These are phyloP conservation scores for Sinella curviseta DNA, from an alignment of 1,140 invertebrate genomes.

Conservation along the genomic window DNA sequence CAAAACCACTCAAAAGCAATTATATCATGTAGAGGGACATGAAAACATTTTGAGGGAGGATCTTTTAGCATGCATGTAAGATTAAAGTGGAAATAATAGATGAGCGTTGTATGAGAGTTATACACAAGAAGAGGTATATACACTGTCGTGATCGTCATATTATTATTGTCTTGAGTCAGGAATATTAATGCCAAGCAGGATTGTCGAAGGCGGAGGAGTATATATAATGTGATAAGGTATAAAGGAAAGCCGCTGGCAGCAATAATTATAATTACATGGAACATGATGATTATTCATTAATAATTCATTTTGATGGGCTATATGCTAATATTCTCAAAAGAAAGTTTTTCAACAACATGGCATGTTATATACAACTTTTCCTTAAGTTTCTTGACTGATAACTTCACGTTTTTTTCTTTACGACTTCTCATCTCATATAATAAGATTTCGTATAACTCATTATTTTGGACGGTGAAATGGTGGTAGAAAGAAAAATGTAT, in stretches of 20 bases:
- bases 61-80: not conserved
- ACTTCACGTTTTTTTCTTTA: too few species aligned
- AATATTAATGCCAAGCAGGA: not conserved
- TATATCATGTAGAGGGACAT: not conserved
- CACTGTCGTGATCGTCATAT: too few species aligned
- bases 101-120: not conserved
- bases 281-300: constrained; percentile 24
- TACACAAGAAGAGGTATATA: too few species aligned
- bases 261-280: constrained; percentile 28
- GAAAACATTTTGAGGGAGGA: constrained; percentile 4
- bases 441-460: too few species aligned
- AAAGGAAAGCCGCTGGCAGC: constrained; percentile 25
- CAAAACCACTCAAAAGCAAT: constrained; percentile 18
- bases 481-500: not conserved
- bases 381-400: too few species aligned
- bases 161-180: too few species aligned
- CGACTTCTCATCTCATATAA: too few species aligned
- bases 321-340: constrained; percentile 17
- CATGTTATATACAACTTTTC: too few species aligned
- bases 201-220: not conserved
- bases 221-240: not conserved
- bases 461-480: too few species aligned
- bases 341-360: too few species aligned
- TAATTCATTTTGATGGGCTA: constrained; percentile 17
- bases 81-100: not conserved